Base-by-base conservation (phyloP, 2,797 vertebrate species). In the Danio jaintianensis region DNA sequence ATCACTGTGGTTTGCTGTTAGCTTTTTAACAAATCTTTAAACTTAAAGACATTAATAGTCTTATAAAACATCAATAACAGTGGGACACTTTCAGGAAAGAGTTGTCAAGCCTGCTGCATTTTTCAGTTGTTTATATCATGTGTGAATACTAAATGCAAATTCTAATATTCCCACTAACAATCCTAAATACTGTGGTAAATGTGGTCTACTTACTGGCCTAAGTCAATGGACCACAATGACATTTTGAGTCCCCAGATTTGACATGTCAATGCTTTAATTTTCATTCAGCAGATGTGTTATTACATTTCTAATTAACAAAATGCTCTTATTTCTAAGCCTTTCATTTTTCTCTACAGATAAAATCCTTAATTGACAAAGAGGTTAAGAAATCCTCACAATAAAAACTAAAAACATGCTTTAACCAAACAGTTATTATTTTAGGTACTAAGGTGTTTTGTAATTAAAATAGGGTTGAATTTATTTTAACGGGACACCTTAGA, bases 71-170 rank as follows among this genome's bases (percentile, higher is more conserved):
- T 29, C 3, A 68, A 16, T 50, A 50, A 36, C 13, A 50, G 6
- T 36, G 47, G n/a, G 36, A 42, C 36, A 9, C 16, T 55, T 40
- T 71, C 6, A 55, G 22, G 8, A 29, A 67, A 50, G 6, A 12
- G 9, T 52, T 50, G 50, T 38, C 29, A 69, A 9, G 22, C 13
- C 13, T 36, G 1, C 15, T n/a, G 22, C 22, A 50, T 55, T n/a
- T 52, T 22, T 58, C n/a, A 52, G 36, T 18, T 15, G 66, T 48
- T 45, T 48, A 1, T 29, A 29, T 80, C 73, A 59, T 59, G 59
- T 70, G 9, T 47, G 63, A 77, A 12, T 61, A 73, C 63, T 78
- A 40, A 53, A 42, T n/a, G 67, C 10, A 52, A 70, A 55, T 42
- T 29, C 36, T 55, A 53, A 55, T 12, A 11, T 13, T 13, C 1